Evolutionary conservation across 2,113 vertebrate species (phyloP).

Genomic region (Gopherus flavomarginatus): DNA sequence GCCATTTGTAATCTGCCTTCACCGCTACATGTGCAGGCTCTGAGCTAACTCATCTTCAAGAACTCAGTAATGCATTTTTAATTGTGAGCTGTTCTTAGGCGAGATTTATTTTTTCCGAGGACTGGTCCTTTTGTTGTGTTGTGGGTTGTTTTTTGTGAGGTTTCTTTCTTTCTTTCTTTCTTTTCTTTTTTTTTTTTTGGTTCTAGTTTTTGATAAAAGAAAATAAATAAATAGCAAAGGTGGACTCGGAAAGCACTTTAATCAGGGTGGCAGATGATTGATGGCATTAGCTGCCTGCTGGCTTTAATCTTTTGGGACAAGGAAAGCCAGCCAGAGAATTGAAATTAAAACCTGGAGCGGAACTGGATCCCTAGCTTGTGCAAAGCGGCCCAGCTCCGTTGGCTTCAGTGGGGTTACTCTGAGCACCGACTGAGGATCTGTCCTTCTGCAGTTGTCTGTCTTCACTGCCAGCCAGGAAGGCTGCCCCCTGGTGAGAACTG

Average conservation of each 20-base stretch:
- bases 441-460: not conserved
- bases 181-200: not conserved
- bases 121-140: conserved; percentile 61
- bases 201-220: not conserved
- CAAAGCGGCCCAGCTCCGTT: not conserved
- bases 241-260: conserved; percentile 25
- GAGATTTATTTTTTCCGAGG: conserved; percentile 68
- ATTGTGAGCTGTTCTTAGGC: conserved; percentile 70
- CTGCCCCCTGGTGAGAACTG: accelerated
- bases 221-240: not conserved
- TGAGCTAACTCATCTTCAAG: conserved; percentile 63
- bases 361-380: not conserved
- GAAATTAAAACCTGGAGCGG: conserved; percentile 48
- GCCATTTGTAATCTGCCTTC: conserved; percentile 77
- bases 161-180: not conserved
- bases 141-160: not conserved
- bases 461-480: not conserved
- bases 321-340: conserved; percentile 24
- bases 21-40: conserved; percentile 32
- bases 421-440: not conserved
- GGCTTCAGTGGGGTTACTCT: not conserved
- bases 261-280: conserved; percentile 57
- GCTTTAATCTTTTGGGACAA: conserved; percentile 67
- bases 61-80: conserved; percentile 75
- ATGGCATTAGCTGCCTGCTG: conserved; percentile 25